Evolutionary conservation across 1,140 invertebrate species (phyloP), one percentile per base, ranked within the genome.

Genomic region (Drosophila aff.): DNA sequence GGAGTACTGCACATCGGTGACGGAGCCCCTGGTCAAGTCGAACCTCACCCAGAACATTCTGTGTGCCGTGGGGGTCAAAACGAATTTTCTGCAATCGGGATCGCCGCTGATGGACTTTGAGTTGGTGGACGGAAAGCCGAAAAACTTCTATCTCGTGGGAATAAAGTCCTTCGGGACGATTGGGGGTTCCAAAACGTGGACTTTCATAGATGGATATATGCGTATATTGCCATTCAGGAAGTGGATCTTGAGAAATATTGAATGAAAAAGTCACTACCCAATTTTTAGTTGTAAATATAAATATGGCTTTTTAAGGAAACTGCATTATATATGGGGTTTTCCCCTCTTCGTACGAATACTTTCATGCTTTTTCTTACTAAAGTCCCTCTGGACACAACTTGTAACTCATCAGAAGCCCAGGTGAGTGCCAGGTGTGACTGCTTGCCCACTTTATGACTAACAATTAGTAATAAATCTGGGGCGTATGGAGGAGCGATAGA

Each of bases 391-490:
- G 18, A 44, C 16, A 15, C 4, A 38, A 38, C 36, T 38, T 5
- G 36, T 38, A 40, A 16, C 15, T 5, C 10, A 53, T 21, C 26
- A 15, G 1, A 18, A 33, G 23, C 3, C n/a, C 6, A 33, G 28
- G 28, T 18, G 18, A 31, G 16, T 5, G 31, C 13, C 28, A 72
- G 68, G 50, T 72, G 69, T 6, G 16, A 6, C 33, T 43, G 23
- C 16, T 23, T 6, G 3, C 23, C 15, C 33, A 7, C 52, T 50
- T 72, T 71, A 61, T 73, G 67, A 60, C 46, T 52, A 21, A 23
- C 69, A 61, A 72, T 73, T 73, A 61, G 46, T 52, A 73, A 73
- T 73, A 73, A 73, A 73, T 73, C 71, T 61, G 71, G 36, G 52
- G 62, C 8, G 4, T 26, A 33, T 23, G 18, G 28, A 38, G 50